Conservation (phyloP, 2,113 vertebrate species). For the Stigmatopora argus region DNA sequence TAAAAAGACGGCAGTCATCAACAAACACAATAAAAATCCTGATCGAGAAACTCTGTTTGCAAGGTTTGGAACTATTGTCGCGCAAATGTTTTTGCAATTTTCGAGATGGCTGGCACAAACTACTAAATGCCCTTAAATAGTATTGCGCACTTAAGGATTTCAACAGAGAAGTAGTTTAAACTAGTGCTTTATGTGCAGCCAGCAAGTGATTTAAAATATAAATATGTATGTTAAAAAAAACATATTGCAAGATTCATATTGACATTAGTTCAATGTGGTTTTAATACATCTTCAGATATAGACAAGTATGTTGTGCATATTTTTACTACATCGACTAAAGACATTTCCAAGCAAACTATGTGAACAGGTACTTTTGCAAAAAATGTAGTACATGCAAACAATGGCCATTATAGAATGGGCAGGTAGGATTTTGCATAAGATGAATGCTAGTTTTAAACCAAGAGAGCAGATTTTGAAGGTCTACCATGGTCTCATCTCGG, state of each 20-base stretch:
- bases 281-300: constrained; percentile 57
- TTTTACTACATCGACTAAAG: constrained; percentile 39
- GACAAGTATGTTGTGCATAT: constrained; percentile 49
- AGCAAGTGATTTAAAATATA: constrained; percentile 38
- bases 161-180: constrained; percentile 54
- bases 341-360: constrained; percentile 25
- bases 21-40: constrained; percentile 71
- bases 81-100: constrained; percentile 70
- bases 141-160: constrained; percentile 65
- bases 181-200: constrained; percentile 50
- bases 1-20: constrained; percentile 70
- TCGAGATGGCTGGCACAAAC: constrained; percentile 66
- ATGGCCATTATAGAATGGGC: too few relatives aligned
- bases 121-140: constrained; percentile 71
- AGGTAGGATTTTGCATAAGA: too few relatives aligned
- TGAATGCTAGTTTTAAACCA: too few relatives aligned
- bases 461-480: too few relatives aligned
- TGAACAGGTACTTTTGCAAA: too few relatives aligned
- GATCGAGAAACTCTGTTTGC: constrained; percentile 64
- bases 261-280: constrained; percentile 58
- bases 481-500: too few relatives aligned
- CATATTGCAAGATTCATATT: constrained; percentile 42
- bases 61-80: constrained; percentile 59
- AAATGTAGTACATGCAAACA: too few relatives aligned
- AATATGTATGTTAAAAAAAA: constrained; percentile 46